Evolutionary conservation across 2,113 vertebrate genomes (phyloP), one percentile per base, ranked within the genome.

Genomic region (Pungitius pungitius): DNA sequence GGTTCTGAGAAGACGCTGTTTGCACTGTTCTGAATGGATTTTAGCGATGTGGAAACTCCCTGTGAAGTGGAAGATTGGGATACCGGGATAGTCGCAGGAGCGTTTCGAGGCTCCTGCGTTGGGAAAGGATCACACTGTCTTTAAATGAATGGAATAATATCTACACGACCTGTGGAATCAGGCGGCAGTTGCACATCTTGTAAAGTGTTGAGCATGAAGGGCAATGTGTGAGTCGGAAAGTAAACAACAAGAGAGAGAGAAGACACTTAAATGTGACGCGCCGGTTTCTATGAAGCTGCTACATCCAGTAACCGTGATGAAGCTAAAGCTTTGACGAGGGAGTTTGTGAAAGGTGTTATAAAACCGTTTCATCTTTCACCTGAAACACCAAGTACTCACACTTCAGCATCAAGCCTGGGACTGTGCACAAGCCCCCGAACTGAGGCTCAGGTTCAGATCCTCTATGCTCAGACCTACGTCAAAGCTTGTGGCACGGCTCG

Each of bases 1-100:
- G 55, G 54, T 40, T 51, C 15, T 57, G 61, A 65, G 59, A 65
- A 73, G 73, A 74, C 24, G 40, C 39, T 70, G 65, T 69, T 82
- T 77, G 55, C 39, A 42, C 39, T 39, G 39, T 40, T 59, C 26
- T 58, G 49, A 78, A 61, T 56, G 33, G 26, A 68, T 75, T 70
- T 55, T n/a, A 49, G 24, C 42, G 33, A 57, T 62, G 12, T 70
- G 71, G 40, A 69, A 51, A 51, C 62, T 76, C 20, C 59, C 43
- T 37, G 7, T 0, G 8, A 26, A 55, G 22, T 65, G 18, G 55
- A 56, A 65, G 52, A 63, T 12, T 40, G 56, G 24, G 39, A 22
- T 57, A n/a, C 22, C 13, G 7, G 22, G 20, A 1, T 1, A 49
- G 22, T 45, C 0, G 0, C 37, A 8, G n/a, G 49, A 45, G 11